Evolutionary conservation across 2,888 invertebrate genomes (phyloP).

Genomic region (Omphaloscelis lunosa): DNA sequence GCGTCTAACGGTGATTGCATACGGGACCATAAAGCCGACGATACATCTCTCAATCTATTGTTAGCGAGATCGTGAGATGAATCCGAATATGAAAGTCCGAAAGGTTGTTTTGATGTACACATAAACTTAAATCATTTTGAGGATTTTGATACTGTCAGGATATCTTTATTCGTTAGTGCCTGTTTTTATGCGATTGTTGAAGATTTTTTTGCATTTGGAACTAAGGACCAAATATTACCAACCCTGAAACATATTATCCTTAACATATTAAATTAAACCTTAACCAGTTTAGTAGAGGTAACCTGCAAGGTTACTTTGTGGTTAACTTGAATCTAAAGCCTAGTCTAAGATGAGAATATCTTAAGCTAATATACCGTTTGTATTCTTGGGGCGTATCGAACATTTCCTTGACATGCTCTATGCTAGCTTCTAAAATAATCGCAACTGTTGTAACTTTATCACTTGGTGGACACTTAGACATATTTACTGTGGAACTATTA

Average conservation of each 20-base stretch:
- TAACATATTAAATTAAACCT: conserved; percentile 50
- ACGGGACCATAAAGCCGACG: conserved; percentile 27
- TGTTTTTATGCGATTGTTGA: not conserved
- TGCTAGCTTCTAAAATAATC: conserved; percentile 52
- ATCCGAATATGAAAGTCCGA: conserved; percentile 26
- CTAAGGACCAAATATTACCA: conserved; percentile 5
- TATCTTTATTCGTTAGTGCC: not conserved
- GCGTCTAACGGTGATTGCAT: conserved; percentile 44
- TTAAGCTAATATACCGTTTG: conserved; percentile 65
- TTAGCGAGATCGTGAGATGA: conserved; percentile 48
- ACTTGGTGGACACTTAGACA: not conserved
- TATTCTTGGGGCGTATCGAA: conserved; percentile 59
- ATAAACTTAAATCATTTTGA: conserved; percentile 3
- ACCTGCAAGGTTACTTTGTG: conserved; percentile 56
- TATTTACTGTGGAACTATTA: not conserved
- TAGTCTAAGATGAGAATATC: conserved; percentile 65
- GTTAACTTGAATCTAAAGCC: conserved; percentile 57
- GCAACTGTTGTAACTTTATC: conserved; percentile 35
- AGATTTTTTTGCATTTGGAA: not conserved
- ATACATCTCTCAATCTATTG: conserved; percentile 46
- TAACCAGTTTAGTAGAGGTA: conserved; percentile 43
- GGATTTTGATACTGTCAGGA: not conserved
- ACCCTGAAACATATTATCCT: conserved; percentile 34
- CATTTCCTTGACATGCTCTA: conserved; percentile 68
- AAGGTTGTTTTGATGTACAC: conserved; percentile 25